Evolutionary conservation across 1,140 invertebrate genomes (phyloP), one percentile per base, ranked within the genome.

Genomic region (Drosophila erecta): DNA sequence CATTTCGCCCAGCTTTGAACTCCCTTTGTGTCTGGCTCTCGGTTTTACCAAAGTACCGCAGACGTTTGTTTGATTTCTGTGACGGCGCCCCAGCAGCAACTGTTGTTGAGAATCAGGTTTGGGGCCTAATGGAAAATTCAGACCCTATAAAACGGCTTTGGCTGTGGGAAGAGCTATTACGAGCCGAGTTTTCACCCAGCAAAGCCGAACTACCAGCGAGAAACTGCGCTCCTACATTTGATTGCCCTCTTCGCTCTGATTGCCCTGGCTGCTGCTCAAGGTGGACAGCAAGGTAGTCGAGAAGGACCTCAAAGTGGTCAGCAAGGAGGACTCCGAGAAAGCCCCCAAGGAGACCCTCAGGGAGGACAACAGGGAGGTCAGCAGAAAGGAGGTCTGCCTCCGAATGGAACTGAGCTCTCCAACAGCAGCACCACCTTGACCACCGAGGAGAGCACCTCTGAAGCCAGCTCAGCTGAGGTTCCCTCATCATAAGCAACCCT

Each of bases 201-300:
- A 35, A 27, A 56, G 53, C 30, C 41, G 20, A 73, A n/a, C 38
- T 20, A 38, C 15, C 6, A 54, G 14, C 41, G 10, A 17, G 2
- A 74, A 74, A n/a, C 74, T 74, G 71, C 71, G 71, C 44, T 74
- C 20, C 58, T 24, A 20, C 12, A 44, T 41, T 15, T 74, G 70
- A 74, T 74, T 64, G 44, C 27, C 11, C 14, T 75, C 15, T 38
- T 75, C 12, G 70, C 50, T 11, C 14, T 74, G 41, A 7, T 74
- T 15, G 44, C 70, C 12, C 24, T 74, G 58, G 58, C 51, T 15
- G 43, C 38, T 14, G 44, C 57, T 5, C 43, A 62, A 17, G 50
- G 44, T 12, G 58, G n/a, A 6, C 43, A n/a, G 0, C 38, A 2
- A 30, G 57, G 41, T 17, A 65, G 54, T 15, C 41, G 22, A 10